Base-by-base conservation (phyloP, 2,797 vertebrate genomes). In the Sebastes itinus region DNA sequence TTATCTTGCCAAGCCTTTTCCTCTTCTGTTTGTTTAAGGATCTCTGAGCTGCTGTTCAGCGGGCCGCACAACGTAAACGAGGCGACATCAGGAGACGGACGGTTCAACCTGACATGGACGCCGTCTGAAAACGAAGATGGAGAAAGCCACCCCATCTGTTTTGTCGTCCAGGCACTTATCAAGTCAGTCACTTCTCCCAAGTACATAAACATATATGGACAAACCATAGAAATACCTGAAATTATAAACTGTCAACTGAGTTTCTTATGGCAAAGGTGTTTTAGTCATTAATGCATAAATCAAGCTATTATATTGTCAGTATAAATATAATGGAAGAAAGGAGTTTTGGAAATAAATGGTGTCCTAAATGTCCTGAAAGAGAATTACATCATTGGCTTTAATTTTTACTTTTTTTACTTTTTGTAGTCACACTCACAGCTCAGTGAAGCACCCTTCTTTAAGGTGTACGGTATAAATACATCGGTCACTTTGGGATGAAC, bases 61-160 rank as follows among this genome's bases (percentile, higher is more conserved):
- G 81, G 83, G 2, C 86, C 82, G 0, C 1, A 38, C 6, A 23
- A 55, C 6, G 5, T 70, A 1, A 5, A 0, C 4, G 9, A 70
- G 69, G 77, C 0, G 0, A 16, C 35, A 8, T 12, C 4, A 8
- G 64, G 38, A 67, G 1, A 20, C 4, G 82, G 82, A 55, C 10
- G 16, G 8, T 81, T 60, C 62, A 27, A 2, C 6, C 56, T 88
- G 9, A 77, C 1, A 4, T 88, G 86, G 85, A 88, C 64, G 0
- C 80, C 74, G 2, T 42, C 67, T 9, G 2, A 63, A 6, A 22
- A 0, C 0, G 64, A 84, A 18, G 56, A 55, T 9, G 81, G 77
- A 77, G 25, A 78, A 27, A 74, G 38, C 64, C 68, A 80, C 18
- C 22, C 88, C 0, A 22, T 88, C 60, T 89, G 88, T 23, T 90